A percentile compares a stretch with the other conserved stretches of the same genome.
Evolutionary conservation across 2,797 vertebrate species (phyloP).

Genomic region (Micropoecilia bifurca): DNA sequence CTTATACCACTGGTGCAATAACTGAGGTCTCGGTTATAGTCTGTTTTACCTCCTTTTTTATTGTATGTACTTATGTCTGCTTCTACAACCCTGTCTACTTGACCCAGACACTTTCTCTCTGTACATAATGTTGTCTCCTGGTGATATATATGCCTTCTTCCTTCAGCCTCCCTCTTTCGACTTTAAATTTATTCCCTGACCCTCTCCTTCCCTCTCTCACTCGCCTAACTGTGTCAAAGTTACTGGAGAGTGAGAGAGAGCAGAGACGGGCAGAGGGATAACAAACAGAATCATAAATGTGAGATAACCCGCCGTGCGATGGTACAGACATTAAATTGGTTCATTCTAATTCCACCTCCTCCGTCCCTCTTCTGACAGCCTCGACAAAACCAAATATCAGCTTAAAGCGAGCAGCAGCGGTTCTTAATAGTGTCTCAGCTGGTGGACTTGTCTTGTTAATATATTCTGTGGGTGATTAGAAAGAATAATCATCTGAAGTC

Average conservation of each 20-base stretch:
- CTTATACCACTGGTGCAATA: background rate
- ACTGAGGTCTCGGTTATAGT: constrained; percentile 3
- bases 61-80: constrained; percentile 10
- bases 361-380: constrained; percentile 26
- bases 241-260: constrained; percentile 43
- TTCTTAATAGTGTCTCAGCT: constrained; percentile 25
- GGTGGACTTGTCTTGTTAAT: constrained; percentile 27
- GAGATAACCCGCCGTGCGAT: constrained; percentile 38
- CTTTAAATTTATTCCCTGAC: constrained; percentile 41
- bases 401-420: constrained; percentile 1
- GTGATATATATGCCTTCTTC: constrained; percentile 14
- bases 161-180: constrained; percentile 37
- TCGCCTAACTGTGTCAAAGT: constrained; percentile 62
- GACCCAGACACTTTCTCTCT: constrained; percentile 9
- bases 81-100: constrained; percentile 12
- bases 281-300: constrained; percentile 68
- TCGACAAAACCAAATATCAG: constrained; percentile 35
- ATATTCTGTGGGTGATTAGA: constrained; percentile 41
- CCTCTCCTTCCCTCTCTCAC: constrained; percentile 13
- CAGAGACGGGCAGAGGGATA: constrained; percentile 47
- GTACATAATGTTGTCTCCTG: constrained; percentile 13
- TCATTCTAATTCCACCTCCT: constrained; percentile 52
- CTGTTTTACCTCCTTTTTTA: constrained; percentile 1
- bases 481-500: constrained; percentile 47
- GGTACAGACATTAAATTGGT: constrained; percentile 53